phyloP scores from a whole-genome alignment of 1,140 invertebrate genomes.

The Sitobion miscanthi region DNA sequence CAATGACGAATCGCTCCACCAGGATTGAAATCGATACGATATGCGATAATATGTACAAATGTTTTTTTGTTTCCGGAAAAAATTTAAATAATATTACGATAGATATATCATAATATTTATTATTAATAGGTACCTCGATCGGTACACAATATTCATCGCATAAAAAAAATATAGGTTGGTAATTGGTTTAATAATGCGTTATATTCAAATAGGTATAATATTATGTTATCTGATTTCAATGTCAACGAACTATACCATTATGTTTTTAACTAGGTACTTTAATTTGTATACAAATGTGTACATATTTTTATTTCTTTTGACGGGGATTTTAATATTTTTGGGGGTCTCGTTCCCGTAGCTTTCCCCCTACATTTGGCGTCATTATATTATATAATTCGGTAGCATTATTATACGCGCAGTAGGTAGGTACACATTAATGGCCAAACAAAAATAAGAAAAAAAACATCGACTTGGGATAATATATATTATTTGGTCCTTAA shows the following conservation, averaged over 20 bases:
- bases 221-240: background rate
- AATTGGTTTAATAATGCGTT: background rate
- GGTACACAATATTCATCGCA: background rate
- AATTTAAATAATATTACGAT: too few species aligned
- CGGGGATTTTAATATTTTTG: background rate
- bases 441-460: background rate
- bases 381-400: background rate
- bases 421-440: background rate
- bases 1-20: background rate
- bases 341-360: background rate
- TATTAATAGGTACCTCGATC: too few species aligned
- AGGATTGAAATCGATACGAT: background rate
- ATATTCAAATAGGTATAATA: background rate
- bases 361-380: background rate
- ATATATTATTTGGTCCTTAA: background rate
- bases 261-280: background rate
- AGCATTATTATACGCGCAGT: background rate
- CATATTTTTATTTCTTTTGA: too few species aligned
- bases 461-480: background rate
- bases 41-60: too few species aligned
- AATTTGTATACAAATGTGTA: background rate
- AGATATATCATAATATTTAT: too few species aligned
- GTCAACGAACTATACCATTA: background rate
- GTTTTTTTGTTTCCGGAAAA: too few species aligned
- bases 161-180: background rate